Evolutionary conservation across 2,113 vertebrate genomes (phyloP).

Genomic region (Pithys albifrons): DNA sequence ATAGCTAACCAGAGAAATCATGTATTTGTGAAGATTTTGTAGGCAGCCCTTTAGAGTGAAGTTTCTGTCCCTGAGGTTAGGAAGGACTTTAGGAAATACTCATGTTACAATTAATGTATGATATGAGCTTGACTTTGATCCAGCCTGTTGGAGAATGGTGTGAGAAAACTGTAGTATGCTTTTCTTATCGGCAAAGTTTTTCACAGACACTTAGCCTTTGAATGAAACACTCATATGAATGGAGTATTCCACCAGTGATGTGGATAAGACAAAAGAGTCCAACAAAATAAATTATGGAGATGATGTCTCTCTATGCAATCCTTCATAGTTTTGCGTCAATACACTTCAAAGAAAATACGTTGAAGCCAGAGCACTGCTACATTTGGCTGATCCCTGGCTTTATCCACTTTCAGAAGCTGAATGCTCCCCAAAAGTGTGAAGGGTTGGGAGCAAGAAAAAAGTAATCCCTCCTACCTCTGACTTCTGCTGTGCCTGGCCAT

Average conservation of each 20-base stretch:
- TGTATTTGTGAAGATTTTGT: not conserved
- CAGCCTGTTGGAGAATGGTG: not conserved
- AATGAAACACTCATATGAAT: not conserved
- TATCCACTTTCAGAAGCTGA: not conserved
- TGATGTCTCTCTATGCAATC: rapidly evolving
- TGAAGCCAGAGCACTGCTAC: not conserved
- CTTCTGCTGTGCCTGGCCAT: not conserved
- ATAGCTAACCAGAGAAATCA: not conserved
- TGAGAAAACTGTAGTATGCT: not conserved
- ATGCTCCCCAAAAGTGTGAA: rapidly evolving
- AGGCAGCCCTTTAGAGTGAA: not conserved
- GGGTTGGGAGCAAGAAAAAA: not conserved
- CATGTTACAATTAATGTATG: not conserved
- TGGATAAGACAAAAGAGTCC: not conserved
- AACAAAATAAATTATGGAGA: not conserved
- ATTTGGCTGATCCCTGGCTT: not conserved
- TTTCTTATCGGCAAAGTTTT: not conserved
- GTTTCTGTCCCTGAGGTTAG: not conserved
- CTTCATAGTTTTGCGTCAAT: not conserved
- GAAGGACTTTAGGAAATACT: not conserved
- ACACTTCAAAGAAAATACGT: not conserved
- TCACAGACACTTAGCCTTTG: not conserved
- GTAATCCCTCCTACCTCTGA: rapidly evolving
- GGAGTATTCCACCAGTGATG: not conserved
- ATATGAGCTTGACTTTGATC: not conserved